Percentiles rank a stretch among this genome's conserved stretches.
Conservation (phyloP, 37 sponge, comb jelly and placozoan genomes). For the Agelas oroides region DNA sequence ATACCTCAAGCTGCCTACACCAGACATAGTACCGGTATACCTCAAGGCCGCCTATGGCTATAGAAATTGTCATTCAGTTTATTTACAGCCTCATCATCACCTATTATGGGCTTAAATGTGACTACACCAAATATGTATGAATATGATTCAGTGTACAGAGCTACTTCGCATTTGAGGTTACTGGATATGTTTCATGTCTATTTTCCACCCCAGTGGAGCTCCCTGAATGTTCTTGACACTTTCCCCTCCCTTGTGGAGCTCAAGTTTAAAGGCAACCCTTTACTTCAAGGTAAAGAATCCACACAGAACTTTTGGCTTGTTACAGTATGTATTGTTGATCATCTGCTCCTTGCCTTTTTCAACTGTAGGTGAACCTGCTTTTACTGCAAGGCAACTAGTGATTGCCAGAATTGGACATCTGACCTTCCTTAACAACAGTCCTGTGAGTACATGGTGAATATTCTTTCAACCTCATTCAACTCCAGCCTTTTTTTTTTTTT, state of each 20-base stretch:
- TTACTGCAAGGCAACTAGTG: slow-evolving; percentile 64
- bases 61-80: too few species aligned
- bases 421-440: slow-evolving; percentile 68
- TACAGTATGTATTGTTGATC: not conserved
- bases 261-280: slow-evolving; percentile 75
- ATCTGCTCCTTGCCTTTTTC: not conserved
- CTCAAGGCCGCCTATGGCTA: too few species aligned
- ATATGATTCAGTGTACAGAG: too few species aligned
- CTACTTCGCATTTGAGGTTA: too few species aligned
- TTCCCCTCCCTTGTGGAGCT: slow-evolving; percentile 69
- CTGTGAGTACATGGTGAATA: slow-evolving; percentile 42
- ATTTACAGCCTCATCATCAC: too few species aligned
- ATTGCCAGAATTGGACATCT: slow-evolving; percentile 68
- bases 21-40: too few species aligned
- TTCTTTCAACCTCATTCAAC: too few species aligned
- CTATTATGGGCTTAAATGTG: too few species aligned
- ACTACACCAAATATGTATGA: too few species aligned
- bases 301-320: too few species aligned
- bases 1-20: too few species aligned
- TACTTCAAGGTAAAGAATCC: slow-evolving; percentile 60
- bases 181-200: too few species aligned
- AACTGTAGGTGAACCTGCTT: slow-evolving; percentile 40
- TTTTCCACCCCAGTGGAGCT: slow-evolving; percentile 55
- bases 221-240: slow-evolving; percentile 50
- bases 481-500: not conserved